Evolutionary conservation across 2,888 invertebrate genomes (phyloP), one percentile per base, ranked within the genome.

Genomic region (Tortricodes alternella): DNA sequence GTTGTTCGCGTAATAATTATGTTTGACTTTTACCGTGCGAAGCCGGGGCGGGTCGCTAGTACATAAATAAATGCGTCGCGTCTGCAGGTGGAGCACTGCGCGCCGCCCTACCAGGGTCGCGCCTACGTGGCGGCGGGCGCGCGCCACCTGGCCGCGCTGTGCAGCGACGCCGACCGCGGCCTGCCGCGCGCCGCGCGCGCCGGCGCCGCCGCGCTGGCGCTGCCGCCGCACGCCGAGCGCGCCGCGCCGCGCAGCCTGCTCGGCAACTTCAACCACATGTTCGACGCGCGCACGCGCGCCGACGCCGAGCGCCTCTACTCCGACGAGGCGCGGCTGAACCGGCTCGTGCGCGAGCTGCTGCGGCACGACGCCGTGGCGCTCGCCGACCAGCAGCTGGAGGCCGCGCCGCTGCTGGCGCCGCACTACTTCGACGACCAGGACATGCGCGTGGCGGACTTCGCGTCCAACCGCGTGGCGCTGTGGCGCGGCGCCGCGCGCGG

Each of bases 261-360:
- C 64, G 89, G 88, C 66, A 89, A 86, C 79, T 85, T 91, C 76
- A 81, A 85, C 70, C 82, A 83, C 64, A 86, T 89, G 89, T 87
- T 90, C 76, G 90, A 89, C 76, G 73, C 82, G 29, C 62, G 59
- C 43, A 83, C 82, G 32, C 76, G 86, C 8, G 69, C 50, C 64
- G 83, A 78, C 68, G 86, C 89, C 53, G 83, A 82, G 63, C 68
- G 63, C 1, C 78, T 91, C n/a, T 89, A 78, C 76, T 72, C 81
- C 5, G 85, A 88, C 74, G 84, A 83, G 63, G 73, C 50, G 19
- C 62, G 82, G 11, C 64, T 83, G 61, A 77, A 73, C 63, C 68
- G 76, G n/a, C 74, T 86, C 8, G 71, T 90, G 56, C 80, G 53
- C 67, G 83, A 83, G 66, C 64, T 84, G 52, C 66, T 85, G 60